Conservation (phyloP, 2,113 vertebrate genomes). For the Eulacestoma nigropectus region DNA sequence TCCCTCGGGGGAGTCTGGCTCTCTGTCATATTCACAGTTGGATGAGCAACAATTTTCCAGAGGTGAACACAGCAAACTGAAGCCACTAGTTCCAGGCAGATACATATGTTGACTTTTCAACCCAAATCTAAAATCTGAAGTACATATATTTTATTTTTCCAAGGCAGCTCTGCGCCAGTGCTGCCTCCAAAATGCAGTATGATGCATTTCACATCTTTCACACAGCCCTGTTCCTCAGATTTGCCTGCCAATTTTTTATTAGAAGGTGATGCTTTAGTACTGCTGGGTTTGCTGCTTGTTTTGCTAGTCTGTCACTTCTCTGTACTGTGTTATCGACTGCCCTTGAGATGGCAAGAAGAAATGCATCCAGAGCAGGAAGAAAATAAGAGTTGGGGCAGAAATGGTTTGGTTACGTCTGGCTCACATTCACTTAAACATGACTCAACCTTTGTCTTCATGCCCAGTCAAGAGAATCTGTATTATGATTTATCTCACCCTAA, state of each 20-base stretch:
- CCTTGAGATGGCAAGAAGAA: neutral
- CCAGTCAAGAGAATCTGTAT: neutral
- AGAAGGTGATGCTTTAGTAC: neutral
- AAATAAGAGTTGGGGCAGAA: neutral
- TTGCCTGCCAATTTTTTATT: neutral
- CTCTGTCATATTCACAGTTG: conserved; percentile 44
- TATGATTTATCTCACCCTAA: conserved; percentile 1
- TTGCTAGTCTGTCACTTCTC: neutral
- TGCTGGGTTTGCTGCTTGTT: neutral
- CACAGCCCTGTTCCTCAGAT: neutral
- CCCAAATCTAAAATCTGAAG: conserved; percentile 5
- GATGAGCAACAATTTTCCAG: conserved; percentile 57
- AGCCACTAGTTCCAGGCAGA: neutral
- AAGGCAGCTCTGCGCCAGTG: neutral
- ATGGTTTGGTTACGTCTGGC: neutral
- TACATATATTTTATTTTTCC: conserved; percentile 6
- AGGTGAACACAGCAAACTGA: conserved; percentile 38
- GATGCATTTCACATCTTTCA: conserved; percentile 23
- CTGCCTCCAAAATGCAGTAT: neutral
- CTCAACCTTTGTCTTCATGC: conserved; percentile 27
- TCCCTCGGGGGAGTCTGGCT: neutral
- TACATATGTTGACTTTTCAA: conserved; percentile 50
- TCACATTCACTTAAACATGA: neutral
- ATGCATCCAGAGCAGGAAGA: neutral
- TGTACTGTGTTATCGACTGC: neutral